Conservation (phyloP, 2,113 vertebrate species). For the Coturnix japonica region DNA sequence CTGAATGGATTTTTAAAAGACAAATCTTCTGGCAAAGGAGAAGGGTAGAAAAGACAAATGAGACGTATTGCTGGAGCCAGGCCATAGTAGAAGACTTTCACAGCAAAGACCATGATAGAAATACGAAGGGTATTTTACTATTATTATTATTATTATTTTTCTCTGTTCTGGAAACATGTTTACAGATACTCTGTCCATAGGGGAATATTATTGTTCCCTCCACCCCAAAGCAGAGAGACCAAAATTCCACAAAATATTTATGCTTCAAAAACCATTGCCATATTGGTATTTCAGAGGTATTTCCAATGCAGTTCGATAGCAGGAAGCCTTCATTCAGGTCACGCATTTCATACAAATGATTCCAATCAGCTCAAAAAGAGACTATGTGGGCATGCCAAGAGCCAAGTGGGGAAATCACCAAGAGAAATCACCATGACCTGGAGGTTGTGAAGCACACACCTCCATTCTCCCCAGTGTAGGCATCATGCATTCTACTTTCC, state of each 20-base stretch:
- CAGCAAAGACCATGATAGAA: neutral
- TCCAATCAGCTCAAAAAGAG: neutral
- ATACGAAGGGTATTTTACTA: accelerated
- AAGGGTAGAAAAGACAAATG: neutral
- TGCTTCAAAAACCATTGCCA: neutral
- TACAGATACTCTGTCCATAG: neutral
- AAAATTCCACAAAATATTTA: neutral
- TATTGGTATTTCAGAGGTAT: neutral
- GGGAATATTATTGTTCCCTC: neutral
- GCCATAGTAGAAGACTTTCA: neutral
- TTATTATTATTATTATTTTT: neutral
- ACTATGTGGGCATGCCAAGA: neutral
- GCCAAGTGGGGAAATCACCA: neutral
- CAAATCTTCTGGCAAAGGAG: neutral
- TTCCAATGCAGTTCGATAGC: neutral
- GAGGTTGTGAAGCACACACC: neutral
- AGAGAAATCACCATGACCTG: neutral
- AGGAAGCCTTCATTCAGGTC: neutral
- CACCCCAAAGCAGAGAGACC: neutral
- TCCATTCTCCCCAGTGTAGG: too few species aligned
- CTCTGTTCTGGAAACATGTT: neutral
- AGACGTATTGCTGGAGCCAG: neutral
- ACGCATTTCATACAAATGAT: neutral
- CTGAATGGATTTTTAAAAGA: neutral
- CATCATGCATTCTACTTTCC: neutral